Evolutionary conservation across 2,113 vertebrate genomes (phyloP).

Genomic region (Amphiprion ocellaris): DNA sequence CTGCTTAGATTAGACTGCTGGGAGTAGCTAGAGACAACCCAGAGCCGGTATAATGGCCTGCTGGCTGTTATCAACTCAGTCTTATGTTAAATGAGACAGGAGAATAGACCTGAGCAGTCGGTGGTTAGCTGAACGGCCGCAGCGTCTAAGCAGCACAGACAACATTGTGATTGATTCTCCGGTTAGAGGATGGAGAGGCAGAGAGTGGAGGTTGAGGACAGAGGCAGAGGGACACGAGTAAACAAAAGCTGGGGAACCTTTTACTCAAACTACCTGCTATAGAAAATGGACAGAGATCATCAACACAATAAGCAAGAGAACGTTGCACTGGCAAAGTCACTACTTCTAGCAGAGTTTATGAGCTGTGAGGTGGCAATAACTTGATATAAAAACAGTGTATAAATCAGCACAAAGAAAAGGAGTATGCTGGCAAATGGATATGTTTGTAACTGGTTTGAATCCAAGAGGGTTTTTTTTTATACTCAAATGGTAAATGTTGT

Average conservation of each 20-base stretch:
- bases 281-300: slow-evolving; percentile 6
- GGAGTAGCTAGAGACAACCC: slow-evolving; percentile 53
- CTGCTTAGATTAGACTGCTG: slow-evolving; percentile 58
- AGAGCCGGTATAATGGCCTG: slow-evolving; percentile 51
- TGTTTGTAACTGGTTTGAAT: neutral
- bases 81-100: slow-evolving; percentile 62
- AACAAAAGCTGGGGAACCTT: slow-evolving; percentile 17
- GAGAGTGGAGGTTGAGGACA: slow-evolving; percentile 25
- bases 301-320: neutral
- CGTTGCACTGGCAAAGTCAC: neutral
- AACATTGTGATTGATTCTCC: slow-evolving; percentile 58
- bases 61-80: slow-evolving; percentile 58
- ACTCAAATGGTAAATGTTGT: neutral
- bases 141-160: slow-evolving; percentile 38
- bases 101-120: slow-evolving; percentile 57
- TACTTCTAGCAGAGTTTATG: neutral
- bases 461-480: neutral
- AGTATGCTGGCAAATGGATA: neutral
- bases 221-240: slow-evolving; percentile 24
- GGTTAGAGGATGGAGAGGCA: slow-evolving; percentile 34
- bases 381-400: neutral
- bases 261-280: neutral
- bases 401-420: neutral
- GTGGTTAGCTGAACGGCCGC: slow-evolving; percentile 41
- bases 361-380: neutral